Base-by-base conservation (phyloP, 2,113 vertebrate species). In the Neopipo cinnamomea region DNA sequence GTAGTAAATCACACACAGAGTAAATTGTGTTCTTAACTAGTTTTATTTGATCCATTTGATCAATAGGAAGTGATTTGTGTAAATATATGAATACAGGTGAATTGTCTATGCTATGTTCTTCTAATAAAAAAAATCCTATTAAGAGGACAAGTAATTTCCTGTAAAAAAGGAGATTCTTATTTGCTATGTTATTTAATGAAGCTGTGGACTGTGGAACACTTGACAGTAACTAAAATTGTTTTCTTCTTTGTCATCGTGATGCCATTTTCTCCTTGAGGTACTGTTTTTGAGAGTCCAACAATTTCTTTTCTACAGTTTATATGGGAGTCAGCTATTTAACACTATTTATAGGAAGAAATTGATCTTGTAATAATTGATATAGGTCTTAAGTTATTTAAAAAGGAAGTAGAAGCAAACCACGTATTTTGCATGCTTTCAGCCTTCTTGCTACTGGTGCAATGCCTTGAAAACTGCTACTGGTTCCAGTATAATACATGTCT, bases 11-110 rank as follows among this genome's bases (percentile, higher is more conserved):
- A 73, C 78, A 72, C 8, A 41, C 3, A 71, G 42, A 61, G 37
- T 89, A 95, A 95, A 95, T 91, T 6, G 49, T 41, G 9, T n/a
- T 28, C 58, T 89, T 90, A 95, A 91, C 46, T 68, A 76, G 12
- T 53, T 71, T 72, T 58, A 74, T 88, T 95, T 87, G 72, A 89
- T 94, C 72, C 85, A 52, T 82, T 82, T 95, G 23, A 92, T 88
- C 66, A 70, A 71, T 81, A 74, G 37, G 76, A 95, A 92, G 88
- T 93, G 0, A 80, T 82, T 92, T 91, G 8, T 30, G 4, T 74
- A 77, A 86, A 73, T 82, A 83, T 47, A 79, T 41, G 21, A 87
- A 76, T 85, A 61, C 31, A 77, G 52, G n/a, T 59, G 28, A 90
- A 30, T 88, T 68, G 18, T 49, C 68, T 89, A 25, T 84, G 30